These are phyloP conservation scores for Neelides folsomi DNA, from an alignment of 2,888 invertebrate genomes.

Conservation along the genomic window DNA sequence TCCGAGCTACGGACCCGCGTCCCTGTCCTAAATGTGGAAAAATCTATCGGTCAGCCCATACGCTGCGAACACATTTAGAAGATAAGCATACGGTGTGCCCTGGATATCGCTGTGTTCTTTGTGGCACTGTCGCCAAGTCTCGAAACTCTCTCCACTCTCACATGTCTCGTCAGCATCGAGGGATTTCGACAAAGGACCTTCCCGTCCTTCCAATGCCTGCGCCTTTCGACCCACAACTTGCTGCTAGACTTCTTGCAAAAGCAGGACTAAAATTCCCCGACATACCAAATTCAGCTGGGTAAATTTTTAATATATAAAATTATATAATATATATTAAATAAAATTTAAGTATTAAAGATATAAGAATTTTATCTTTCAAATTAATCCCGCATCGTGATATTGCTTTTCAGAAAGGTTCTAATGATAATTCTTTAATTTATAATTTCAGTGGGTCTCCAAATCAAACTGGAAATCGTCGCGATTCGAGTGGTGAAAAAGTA, in stretches of 20 bases:
- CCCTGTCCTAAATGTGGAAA: slow-evolving; percentile 88
- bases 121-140: slow-evolving; percentile 84
- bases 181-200: slow-evolving; percentile 82
- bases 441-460: no score
- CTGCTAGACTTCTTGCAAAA: slow-evolving; percentile 65
- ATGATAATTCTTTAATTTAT: no score
- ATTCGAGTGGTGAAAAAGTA: neutral
- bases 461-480: neutral
- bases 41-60: slow-evolving; percentile 82
- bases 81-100: slow-evolving; percentile 79
- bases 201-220: slow-evolving; percentile 87
- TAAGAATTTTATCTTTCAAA: neutral
- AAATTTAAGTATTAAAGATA: no score
- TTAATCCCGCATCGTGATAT: no score
- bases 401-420: no score
- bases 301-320: no score
- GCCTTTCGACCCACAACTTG: slow-evolving; percentile 77
- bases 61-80: slow-evolving; percentile 76
- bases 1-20: slow-evolving; percentile 78
- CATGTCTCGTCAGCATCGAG: slow-evolving; percentile 85
- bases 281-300: slow-evolving; percentile 13
- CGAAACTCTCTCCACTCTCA: slow-evolving; percentile 83
- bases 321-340: no score
- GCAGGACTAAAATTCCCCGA: slow-evolving; percentile 48
- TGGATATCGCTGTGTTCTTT: slow-evolving; percentile 78